Conservation (phyloP, 2,113 vertebrate genomes). For the Caranx melampygus region DNA sequence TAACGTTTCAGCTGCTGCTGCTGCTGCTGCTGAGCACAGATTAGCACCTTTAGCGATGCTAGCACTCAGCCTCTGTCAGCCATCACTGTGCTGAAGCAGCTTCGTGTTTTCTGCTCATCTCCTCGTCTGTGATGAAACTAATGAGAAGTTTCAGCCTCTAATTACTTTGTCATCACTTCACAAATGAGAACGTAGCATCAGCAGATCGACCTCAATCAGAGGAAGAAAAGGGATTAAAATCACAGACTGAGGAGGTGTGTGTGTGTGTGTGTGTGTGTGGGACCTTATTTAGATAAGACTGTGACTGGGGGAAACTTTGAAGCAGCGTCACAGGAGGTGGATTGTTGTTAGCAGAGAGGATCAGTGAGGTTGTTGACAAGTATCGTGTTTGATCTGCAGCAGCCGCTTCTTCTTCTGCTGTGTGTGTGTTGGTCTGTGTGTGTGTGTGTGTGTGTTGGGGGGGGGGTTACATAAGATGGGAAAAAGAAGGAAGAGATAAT, state of each 20-base stretch:
- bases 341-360: conserved; percentile 24
- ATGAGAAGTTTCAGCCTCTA: not conserved
- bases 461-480: conserved; percentile 9
- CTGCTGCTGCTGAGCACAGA: not conserved
- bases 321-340: conserved; percentile 40
- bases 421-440: not conserved
- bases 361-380: conserved; percentile 40
- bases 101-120: not conserved
- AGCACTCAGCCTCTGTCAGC: not conserved
- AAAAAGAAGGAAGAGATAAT: not conserved
- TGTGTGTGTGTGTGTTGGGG: too few relatives aligned
- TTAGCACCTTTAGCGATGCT: not conserved
- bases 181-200: too few relatives aligned
- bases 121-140: not conserved
- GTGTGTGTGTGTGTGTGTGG: too few relatives aligned
- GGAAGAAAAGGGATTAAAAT: conserved; percentile 6
- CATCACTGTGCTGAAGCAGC: not conserved
- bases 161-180: conserved; percentile 1
- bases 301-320: conserved; percentile 32
- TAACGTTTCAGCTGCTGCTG: conserved; percentile 9
- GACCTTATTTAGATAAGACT: conserved; percentile 23
- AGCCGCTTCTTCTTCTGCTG: conserved; percentile 21
- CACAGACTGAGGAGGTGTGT: not conserved
- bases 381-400: conserved; percentile 47
- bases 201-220: not conserved